phyloP scores from a whole-genome alignment of 2,888 invertebrate genomes.

The Leucophenga montana region DNA sequence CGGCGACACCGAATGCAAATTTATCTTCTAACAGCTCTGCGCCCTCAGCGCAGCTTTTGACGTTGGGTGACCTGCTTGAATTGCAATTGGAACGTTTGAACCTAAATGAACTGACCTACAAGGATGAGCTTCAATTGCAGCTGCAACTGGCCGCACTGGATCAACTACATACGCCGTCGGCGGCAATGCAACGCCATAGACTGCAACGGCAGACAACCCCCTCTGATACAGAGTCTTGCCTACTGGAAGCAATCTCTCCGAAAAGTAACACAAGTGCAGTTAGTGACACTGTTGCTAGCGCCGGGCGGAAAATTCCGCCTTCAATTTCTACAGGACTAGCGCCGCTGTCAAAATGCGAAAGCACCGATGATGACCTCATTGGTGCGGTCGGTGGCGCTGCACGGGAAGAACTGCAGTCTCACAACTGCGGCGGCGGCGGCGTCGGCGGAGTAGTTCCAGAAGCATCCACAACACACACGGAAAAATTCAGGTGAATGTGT shows the following conservation, averaged over 20 bases:
- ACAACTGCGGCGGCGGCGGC: no score
- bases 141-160: conserved; percentile 51
- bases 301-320: background rate
- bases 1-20: background rate
- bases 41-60: background rate
- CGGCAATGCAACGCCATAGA: conserved; percentile 19
- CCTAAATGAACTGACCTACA: conserved; percentile 51
- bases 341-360: conserved; percentile 46
- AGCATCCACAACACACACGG: no score
- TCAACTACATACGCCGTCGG: conserved; percentile 34
- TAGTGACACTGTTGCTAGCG: conserved; percentile 36
- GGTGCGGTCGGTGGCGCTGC: conserved; percentile 49
- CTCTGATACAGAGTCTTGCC: conserved; percentile 29
- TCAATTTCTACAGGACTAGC: conserved; percentile 15
- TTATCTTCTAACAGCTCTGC: background rate
- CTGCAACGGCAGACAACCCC: conserved; percentile 36
- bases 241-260: conserved; percentile 32
- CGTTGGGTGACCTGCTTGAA: conserved; percentile 52
- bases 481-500: conserved; percentile 5
- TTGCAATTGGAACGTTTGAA: conserved; percentile 56
- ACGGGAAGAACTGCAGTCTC: background rate
- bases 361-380: conserved; percentile 44
- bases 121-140: conserved; percentile 56
- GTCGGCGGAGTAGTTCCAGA: no score
- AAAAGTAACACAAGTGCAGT: conserved; percentile 34